phyloP scores from a whole-genome alignment of 2,797 vertebrate species.

The Falco naumanni region DNA sequence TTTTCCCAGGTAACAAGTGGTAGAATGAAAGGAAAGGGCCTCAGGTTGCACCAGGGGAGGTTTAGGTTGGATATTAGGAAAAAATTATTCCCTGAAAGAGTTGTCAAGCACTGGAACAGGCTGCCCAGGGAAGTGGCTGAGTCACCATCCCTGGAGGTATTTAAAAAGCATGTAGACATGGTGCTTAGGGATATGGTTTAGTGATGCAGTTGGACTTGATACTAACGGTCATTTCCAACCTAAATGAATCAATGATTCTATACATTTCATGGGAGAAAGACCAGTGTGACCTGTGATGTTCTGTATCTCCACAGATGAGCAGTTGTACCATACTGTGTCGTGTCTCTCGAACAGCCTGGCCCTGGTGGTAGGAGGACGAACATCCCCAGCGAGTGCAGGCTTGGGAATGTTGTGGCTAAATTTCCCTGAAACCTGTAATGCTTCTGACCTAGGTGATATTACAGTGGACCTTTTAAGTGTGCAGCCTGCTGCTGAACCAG shows the following conservation, averaged over 20 bases:
- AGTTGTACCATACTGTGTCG: slow-evolving; percentile 75
- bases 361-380: slow-evolving; percentile 75
- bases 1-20: no score
- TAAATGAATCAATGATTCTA: background rate
- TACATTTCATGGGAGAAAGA: background rate
- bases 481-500: background rate
- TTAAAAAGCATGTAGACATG: background rate
- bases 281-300: rapidly evolving
- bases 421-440: background rate
- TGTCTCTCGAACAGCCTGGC: slow-evolving; percentile 43
- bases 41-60: no score
- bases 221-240: background rate
- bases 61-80: background rate
- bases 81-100: background rate
- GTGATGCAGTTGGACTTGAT: background rate
- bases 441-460: background rate
- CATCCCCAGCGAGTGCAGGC: slow-evolving; percentile 66
- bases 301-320: slow-evolving; percentile 39
- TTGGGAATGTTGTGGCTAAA: slow-evolving; percentile 51
- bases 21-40: no score
- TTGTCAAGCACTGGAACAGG: background rate
- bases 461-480: slow-evolving; percentile 1
- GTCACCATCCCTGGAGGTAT: background rate
- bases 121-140: background rate
- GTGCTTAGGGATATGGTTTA: background rate